phyloP scores from a whole-genome alignment of 2,113 vertebrate species.

The Microtus pennsylvanicus region DNA sequence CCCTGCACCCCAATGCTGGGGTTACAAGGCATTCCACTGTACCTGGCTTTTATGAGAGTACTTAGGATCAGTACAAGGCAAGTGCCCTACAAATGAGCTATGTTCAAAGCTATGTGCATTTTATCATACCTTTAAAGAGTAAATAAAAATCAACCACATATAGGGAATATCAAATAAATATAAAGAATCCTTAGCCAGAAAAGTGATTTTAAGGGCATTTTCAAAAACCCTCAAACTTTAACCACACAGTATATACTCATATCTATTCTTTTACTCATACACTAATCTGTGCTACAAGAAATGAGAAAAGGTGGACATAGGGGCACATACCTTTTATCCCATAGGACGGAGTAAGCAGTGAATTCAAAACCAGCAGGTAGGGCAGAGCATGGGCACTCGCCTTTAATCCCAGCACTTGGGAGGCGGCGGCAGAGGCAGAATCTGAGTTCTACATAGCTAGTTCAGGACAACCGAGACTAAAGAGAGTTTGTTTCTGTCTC shows the following conservation, averaged over 20 bases:
- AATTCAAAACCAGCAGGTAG: background rate
- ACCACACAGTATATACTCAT: background rate
- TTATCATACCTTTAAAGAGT: background rate
- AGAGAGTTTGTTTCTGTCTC: background rate
- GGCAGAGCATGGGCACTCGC: background rate
- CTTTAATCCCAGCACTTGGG: background rate
- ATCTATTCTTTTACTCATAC: slow-evolving; percentile 33
- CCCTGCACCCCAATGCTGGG: background rate
- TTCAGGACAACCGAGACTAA: background rate
- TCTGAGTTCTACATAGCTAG: background rate
- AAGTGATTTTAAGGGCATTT: background rate
- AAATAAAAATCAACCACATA: background rate
- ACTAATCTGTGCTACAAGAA: slow-evolving; percentile 22
- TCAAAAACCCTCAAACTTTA: background rate
- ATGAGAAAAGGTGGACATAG: background rate
- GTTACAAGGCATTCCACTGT: background rate
- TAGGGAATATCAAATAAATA: background rate
- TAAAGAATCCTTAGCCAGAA: background rate
- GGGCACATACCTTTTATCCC: background rate
- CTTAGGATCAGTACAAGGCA: background rate
- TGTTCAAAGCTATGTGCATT: background rate
- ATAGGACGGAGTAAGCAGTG: background rate
- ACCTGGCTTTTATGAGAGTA: background rate
- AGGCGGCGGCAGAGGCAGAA: background rate
- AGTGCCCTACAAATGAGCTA: background rate